phyloP scores from a whole-genome alignment of 2,888 invertebrate genomes.

The Drosophila ezoana region DNA sequence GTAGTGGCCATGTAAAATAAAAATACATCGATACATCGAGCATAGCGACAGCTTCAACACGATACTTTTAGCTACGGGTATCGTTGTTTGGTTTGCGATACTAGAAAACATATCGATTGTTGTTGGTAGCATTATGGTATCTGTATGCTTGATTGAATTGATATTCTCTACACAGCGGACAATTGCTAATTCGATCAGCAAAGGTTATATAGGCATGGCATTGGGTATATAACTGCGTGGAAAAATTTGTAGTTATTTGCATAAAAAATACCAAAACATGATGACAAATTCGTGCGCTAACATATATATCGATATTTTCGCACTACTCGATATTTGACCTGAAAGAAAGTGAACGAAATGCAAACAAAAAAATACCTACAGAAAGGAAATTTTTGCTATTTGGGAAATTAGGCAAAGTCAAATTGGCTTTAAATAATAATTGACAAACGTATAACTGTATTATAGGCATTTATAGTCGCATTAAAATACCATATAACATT shows the following conservation, averaged over 20 bases:
- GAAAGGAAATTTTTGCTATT: neutral
- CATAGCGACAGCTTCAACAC: slow-evolving; percentile 4
- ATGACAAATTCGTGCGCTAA: too few relatives aligned
- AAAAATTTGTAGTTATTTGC: neutral
- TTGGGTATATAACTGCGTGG: neutral
- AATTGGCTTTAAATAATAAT: neutral
- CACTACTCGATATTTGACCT: neutral
- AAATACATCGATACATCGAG: slow-evolving; percentile 27
- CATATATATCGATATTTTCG: slow-evolving; percentile 2
- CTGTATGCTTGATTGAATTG: neutral
- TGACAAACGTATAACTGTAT: neutral
- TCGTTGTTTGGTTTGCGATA: slow-evolving; percentile 5
- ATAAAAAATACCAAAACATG: neutral
- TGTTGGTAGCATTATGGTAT: neutral
- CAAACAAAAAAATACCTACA: neutral
- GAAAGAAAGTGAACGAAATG: neutral
- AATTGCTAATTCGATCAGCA: neutral
- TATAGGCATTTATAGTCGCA: neutral
- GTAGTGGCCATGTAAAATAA: slow-evolving; percentile 31
- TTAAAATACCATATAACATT: neutral
- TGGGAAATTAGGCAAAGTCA: slow-evolving; percentile 2
- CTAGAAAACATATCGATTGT: slow-evolving; percentile 20
- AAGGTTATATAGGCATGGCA: neutral
- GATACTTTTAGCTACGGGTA: slow-evolving; percentile 13
- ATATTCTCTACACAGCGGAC: neutral